Evolutionary conservation across 2,113 vertebrate genomes (phyloP).

Genomic region (Cheilinus undulatus): DNA sequence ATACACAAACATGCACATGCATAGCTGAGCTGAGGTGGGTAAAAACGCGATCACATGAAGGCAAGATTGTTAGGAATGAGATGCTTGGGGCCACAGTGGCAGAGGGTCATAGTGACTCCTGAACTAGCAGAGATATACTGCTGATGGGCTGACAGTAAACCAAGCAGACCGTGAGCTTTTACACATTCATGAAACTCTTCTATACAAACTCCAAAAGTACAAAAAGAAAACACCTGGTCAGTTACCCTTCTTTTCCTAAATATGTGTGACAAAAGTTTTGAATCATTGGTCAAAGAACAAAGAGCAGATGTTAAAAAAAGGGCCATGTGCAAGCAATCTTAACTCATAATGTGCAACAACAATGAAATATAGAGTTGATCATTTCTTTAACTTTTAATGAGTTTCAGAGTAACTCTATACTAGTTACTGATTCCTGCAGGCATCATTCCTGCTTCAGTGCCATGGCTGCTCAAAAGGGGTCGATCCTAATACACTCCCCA

Average conservation of each 20-base stretch:
- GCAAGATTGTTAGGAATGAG: constrained; percentile 41
- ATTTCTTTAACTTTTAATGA: too few species aligned
- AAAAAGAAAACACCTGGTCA: too few species aligned
- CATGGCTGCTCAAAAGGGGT: too few species aligned
- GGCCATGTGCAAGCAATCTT: too few species aligned
- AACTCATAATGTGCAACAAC: too few species aligned
- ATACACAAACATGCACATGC: constrained; percentile 18
- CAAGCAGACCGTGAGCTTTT: neutral
- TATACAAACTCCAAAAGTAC: neutral
- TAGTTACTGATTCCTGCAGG: neutral
- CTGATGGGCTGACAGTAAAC: neutral
- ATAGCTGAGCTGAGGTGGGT: constrained; percentile 18
- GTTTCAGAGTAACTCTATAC: too few species aligned
- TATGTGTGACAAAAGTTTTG: too few species aligned
- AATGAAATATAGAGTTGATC: too few species aligned
- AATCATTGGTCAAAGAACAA: too few species aligned
- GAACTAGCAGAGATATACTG: neutral
- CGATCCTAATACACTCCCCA: too few species aligned
- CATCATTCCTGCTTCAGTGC: neutral
- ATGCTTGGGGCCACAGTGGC: constrained; percentile 10
- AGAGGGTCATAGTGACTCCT: constrained; percentile 7
- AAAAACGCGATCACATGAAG: constrained; percentile 48
- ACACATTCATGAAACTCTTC: neutral
- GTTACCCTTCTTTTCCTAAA: too few species aligned
- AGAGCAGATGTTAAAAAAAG: too few species aligned